A percentile compares a stretch with the other conserved stretches of the same genome.
phyloP scores from a whole-genome alignment of 2,113 vertebrate species.

The Acrocephalus arundinaceus region DNA sequence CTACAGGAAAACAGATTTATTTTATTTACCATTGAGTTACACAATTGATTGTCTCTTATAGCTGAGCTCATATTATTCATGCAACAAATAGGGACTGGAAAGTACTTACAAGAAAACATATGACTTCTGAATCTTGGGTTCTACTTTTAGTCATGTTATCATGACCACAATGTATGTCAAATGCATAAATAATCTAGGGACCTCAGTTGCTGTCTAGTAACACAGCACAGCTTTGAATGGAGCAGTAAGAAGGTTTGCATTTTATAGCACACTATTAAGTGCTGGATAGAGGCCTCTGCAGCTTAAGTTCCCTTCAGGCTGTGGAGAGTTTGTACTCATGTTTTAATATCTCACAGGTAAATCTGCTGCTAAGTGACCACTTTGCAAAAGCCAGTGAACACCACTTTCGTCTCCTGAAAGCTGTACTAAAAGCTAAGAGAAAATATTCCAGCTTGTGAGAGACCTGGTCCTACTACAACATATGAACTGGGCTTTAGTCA shows the following conservation, averaged over 20 bases:
- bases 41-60: background rate
- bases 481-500: conserved; percentile 13
- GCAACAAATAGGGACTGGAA: background rate
- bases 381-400: background rate
- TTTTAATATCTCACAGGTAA: background rate
- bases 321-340: background rate
- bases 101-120: background rate
- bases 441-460: background rate
- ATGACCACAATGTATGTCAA: background rate
- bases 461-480: background rate
- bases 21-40: background rate
- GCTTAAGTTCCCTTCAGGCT: background rate
- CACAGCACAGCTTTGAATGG: background rate
- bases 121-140: background rate
- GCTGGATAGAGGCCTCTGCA: background rate
- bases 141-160: background rate
- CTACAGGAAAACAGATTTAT: background rate
- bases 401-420: background rate
- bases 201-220: background rate
- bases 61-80: background rate
- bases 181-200: background rate
- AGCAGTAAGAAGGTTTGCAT: background rate
- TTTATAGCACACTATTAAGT: background rate
- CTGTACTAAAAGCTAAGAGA: background rate
- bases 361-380: background rate